Base-by-base conservation (phyloP, 1,140 invertebrate genomes). In the Campoletis sonorensis region DNA sequence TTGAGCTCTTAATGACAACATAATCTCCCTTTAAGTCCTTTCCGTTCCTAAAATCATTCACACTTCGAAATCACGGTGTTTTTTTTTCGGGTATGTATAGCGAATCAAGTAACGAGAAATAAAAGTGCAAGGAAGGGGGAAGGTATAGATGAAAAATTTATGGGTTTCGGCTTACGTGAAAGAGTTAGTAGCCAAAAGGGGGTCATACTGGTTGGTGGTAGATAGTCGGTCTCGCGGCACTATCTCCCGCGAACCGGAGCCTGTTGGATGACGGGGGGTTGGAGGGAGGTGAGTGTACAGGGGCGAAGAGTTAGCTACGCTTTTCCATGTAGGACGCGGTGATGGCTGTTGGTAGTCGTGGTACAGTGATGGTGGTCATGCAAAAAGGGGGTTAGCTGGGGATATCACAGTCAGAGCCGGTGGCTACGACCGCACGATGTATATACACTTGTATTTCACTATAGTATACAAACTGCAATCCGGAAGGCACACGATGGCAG, bases 401-500 rank as follows among this genome's bases (percentile, higher is more conserved):
- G 51, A 54, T 54, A 54, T 54, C 51, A 54, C 16, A 54, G 51
- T 54, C 51, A 54, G 51, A 54, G 16, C 18, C n/a, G 2, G 51
- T 54, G 51, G 51, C 51, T 18, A 54, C 51, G n/a, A 67, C 13
- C 64, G 64, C 64, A 67, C 64, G 27, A 30, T 67, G 27, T 30
- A 26, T 67, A 67, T 26, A 67, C 61, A 26, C 61, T 23, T 26
- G 61, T 64, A 64, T 64, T 64, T 64, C 68, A 40, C 58, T 61
- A 61, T 83, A 84, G 82, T 81, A 75, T 73, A n/a, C n/a, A n/a
- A 78, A 81, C 64, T n/a, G 70, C 37, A 23, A 16, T 72, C 84
- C 88, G 90, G 89, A 90, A 88, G 82, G 51, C n/a, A 21, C 84
- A 77, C 85, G 83, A 84, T 84, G 85, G 84, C 80, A 84, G 86